Conservation (phyloP, 1,140 invertebrate genomes). For the Hormaphis cornu region DNA sequence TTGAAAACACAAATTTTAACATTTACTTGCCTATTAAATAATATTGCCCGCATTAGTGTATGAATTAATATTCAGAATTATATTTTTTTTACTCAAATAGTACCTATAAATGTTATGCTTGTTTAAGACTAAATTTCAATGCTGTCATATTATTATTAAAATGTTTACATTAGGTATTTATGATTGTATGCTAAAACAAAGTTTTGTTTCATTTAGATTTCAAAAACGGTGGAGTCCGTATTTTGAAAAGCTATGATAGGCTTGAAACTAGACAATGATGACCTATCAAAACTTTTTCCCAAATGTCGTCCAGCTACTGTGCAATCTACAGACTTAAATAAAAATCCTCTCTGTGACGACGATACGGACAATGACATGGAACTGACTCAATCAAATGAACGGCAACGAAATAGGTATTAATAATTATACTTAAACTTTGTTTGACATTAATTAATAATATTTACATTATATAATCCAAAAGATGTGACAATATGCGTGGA, state of each 20-base stretch:
- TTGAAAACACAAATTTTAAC: not conserved
- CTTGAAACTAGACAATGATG: conserved; percentile 45
- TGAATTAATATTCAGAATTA: not conserved
- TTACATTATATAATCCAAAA: not conserved
- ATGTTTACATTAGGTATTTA: not conserved
- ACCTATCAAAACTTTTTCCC: conserved; percentile 70
- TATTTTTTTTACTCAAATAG: not conserved
- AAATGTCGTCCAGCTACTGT: conserved; percentile 59
- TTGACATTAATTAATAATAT: not conserved
- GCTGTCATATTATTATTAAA: not conserved
- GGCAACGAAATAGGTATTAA: conserved; percentile 13
- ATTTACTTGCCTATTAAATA: no score
- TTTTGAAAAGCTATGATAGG: conserved; percentile 31
- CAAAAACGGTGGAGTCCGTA: conserved; percentile 21
- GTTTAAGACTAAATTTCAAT: not conserved
- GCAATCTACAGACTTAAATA: conserved; percentile 44
- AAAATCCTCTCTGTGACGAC: conserved; percentile 42
- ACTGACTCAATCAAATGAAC: conserved; percentile 15
- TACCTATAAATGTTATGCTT: not conserved
- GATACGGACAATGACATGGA: conserved; percentile 21
- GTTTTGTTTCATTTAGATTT: conserved; percentile 23
- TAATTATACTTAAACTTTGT: not conserved
- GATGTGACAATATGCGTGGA: conserved; percentile 23
- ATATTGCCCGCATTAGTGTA: not conserved
- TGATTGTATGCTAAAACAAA: not conserved